Conservation (phyloP, 2,888 invertebrate genomes). For the Papilio demoleus region DNA sequence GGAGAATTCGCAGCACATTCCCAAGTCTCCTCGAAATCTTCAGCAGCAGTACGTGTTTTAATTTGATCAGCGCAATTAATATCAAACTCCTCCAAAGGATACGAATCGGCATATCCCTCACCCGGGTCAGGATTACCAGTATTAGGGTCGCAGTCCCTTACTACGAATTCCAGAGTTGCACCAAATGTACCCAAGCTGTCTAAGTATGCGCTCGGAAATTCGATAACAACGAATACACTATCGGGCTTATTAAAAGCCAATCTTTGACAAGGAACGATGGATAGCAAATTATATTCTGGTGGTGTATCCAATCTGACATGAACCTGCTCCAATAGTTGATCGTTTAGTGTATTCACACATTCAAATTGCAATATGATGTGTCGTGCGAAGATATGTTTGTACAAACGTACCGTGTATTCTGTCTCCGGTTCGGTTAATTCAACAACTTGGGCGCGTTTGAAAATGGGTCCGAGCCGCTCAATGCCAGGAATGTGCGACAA, state of each 20-base stretch:
- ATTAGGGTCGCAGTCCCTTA: conserved; percentile 98
- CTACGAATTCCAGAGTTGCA: conserved; percentile 95
- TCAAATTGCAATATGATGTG: conserved; percentile 98
- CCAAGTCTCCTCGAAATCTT: conserved; percentile 87
- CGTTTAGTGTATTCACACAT: conserved; percentile 97
- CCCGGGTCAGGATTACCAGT: conserved; percentile 97
- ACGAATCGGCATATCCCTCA: conserved; percentile 98
- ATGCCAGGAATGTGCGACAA: conserved; percentile 92
- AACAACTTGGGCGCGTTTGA: conserved; percentile 92
- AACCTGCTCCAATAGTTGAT: conserved; percentile 97
- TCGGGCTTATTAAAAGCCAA: conserved; percentile 94
- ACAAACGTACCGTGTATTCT: conserved; percentile 95
- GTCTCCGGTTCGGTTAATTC: conserved; percentile 99
- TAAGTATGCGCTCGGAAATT: conserved; percentile 80
- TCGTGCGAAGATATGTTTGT: conserved; percentile 95
- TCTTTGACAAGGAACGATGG: conserved; percentile 88
- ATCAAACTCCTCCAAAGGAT: conserved; percentile 93
- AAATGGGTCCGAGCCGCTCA: conserved; percentile 92
- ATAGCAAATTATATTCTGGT: conserved; percentile 89
- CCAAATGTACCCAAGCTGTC: conserved; percentile 92
- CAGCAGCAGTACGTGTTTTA: conserved; percentile 59
- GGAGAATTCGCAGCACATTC: conserved; percentile 86
- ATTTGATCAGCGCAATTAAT: conserved; percentile 74
- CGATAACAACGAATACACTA: conserved; percentile 92
- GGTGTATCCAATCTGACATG: conserved; percentile 93